Evolutionary conservation across 2,888 invertebrate species (phyloP).

Genomic region (Drosophila anomalata): DNA sequence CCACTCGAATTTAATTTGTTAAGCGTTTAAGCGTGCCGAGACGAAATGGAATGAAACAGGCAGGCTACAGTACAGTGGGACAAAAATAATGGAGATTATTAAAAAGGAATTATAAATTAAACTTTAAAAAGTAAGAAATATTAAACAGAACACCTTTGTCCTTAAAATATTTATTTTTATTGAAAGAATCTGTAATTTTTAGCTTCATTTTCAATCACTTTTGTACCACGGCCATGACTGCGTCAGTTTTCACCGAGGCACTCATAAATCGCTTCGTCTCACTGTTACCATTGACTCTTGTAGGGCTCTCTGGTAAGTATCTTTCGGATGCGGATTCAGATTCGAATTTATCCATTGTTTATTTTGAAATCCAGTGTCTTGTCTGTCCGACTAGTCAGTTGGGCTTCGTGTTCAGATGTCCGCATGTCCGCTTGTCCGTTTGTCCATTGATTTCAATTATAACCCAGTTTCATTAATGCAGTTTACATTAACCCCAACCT

Average conservation of each 20-base stretch:
- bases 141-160: no score
- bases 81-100: not conserved
- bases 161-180: no score
- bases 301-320: constrained; percentile 44
- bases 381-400: constrained; percentile 34
- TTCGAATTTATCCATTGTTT: constrained; percentile 51
- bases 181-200: not conserved
- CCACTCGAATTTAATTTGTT: constrained; percentile 56
- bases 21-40: constrained; percentile 50
- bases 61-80: constrained; percentile 27
- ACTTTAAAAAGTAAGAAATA: no score
- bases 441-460: constrained; percentile 52
- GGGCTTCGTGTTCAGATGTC: constrained; percentile 27
- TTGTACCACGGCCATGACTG: constrained; percentile 16
- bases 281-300: constrained; percentile 52
- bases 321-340: constrained; percentile 35
- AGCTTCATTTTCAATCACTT: not conserved
- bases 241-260: constrained; percentile 36
- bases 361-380: constrained; percentile 61
- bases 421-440: not conserved
- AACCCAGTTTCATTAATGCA: constrained; percentile 56
- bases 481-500: constrained; percentile 36
- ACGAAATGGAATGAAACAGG: constrained; percentile 50
- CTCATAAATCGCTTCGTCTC: constrained; percentile 58
- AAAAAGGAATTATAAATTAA: no score